Base-by-base conservation (phyloP, 2,888 invertebrate genomes). In the Eudemis profundana region DNA sequence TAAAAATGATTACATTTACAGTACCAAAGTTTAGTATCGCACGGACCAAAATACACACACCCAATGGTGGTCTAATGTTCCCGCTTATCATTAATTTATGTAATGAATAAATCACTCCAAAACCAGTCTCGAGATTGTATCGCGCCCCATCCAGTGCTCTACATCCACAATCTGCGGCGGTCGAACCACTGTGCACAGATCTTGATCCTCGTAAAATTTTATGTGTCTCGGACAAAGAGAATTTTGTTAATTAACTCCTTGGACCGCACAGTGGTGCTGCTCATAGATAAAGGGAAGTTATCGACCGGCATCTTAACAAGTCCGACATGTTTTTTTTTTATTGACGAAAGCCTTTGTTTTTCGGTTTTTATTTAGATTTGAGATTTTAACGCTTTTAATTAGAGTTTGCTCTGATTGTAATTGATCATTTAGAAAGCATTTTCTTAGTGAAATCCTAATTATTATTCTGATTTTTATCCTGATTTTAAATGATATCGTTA, bases 151-250 rank as follows among this genome's bases (percentile, higher is more conserved):
- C 65, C 46, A 65, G 61, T 36, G 17, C 51, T 44, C 36, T 68
- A 65, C 15, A 38, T 54, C 56, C 54, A 59, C 56, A 65, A 61
- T 57, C 64, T 61, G 46, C 72, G 76, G 79, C 83, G 81, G 81
- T 78, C 75, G 74, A 80, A 78, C 82, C 79, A 78, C 78, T 75
- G 78, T 77, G 70, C 79, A 69, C 79, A 78, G 82, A 91, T 91
- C 91, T 90, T 87, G 90, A 90, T 90, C 81, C 86, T 90, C 90
- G 82, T 91, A 91, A 91, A 91, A 91, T 90, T 90, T 91, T 90
- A 91, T 90, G 90, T 87, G 85, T 85, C 83, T 84, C 85, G 87
- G 84, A 91, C 90, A 90, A 91, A 89, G 89, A 87, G 89, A 89
- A 89, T 90, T 88, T 90, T 85, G 90, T 90, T 91, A 91, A 91